Conservation (phyloP, 2,888 invertebrate genomes). For the Latheticus oryzae region DNA sequence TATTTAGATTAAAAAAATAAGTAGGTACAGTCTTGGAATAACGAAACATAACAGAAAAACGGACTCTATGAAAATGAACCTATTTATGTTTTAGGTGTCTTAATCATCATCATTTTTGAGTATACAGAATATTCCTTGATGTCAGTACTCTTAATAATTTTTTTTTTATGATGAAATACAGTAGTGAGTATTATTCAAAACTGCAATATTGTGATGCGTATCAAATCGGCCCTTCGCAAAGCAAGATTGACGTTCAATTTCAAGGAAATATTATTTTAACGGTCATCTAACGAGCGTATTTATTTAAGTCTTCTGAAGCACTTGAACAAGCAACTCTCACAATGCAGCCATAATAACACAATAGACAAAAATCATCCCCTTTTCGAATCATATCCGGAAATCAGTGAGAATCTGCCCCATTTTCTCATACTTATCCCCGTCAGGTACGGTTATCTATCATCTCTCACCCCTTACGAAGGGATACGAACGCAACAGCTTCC, state of each 20-base stretch:
- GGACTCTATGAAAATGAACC: no score
- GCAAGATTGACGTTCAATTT: constrained; percentile 4
- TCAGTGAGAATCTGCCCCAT: constrained; percentile 47
- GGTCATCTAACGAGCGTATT: constrained; percentile 34
- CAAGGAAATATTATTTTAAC: constrained; percentile 35
- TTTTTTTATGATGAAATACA: no score
- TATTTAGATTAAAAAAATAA: no score
- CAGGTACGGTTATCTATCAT: constrained; percentile 58
- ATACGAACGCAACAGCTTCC: constrained; percentile 35
- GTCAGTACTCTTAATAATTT: no score
- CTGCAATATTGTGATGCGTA: no score
- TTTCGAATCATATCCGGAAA: constrained; percentile 42
- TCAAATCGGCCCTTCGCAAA: constrained; percentile 3
- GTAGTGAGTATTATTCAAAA: no score
- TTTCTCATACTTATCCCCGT: constrained; percentile 46
- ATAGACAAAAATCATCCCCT: constrained; percentile 41
- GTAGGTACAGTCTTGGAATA: no score
- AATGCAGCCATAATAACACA: constrained; percentile 41
- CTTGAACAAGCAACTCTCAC: constrained; percentile 41
- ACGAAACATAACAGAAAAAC: no score
- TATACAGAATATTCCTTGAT: no score
- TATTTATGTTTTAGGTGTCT: no score
- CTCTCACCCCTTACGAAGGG: constrained; percentile 46
- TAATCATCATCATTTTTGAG: no score
- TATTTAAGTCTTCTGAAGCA: constrained; percentile 38